A percentile compares a stretch with the other conserved stretches of the same genome.
These are phyloP conservation scores for Pristionchus mayeri DNA, from an alignment of 2,888 invertebrate genomes.

Conservation along the genomic window DNA sequence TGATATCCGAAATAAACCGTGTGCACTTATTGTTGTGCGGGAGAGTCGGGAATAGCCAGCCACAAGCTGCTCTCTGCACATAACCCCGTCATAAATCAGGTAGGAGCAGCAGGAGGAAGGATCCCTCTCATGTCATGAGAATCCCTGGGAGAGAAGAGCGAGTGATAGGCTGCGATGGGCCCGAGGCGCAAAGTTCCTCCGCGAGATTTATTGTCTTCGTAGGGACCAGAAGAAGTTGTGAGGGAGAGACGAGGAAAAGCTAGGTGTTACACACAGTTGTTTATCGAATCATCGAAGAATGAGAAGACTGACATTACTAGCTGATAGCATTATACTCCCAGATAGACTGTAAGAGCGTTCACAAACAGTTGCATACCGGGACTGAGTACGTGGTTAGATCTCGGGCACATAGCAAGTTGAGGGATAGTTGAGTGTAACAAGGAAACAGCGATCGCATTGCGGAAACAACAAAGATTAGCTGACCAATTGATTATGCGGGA, in stretches of 20 bases:
- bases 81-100: constrained; percentile 36
- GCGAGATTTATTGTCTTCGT: constrained; percentile 16
- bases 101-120: not conserved
- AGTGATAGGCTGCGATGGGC: not conserved
- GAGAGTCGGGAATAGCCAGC: not conserved
- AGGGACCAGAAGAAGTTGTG: not conserved
- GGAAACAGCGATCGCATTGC: no score
- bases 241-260: not conserved
- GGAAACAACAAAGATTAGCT: not conserved
- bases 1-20: constrained; percentile 24
- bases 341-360: no score
- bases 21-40: not conserved
- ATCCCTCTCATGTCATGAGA: not conserved
- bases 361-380: not conserved
- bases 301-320: no score
- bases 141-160: not conserved
- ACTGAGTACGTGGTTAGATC: not conserved
- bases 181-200: not conserved
- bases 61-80: not conserved
- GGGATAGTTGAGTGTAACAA: not conserved
- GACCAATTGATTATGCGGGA: not conserved
- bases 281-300: constrained; percentile 20
- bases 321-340: no score
- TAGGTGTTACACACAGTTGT: constrained; percentile 43
- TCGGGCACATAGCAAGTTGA: constrained; percentile 1